Conservation (phyloP, 2,113 vertebrate genomes). For the Pogonocichla stellata region DNA sequence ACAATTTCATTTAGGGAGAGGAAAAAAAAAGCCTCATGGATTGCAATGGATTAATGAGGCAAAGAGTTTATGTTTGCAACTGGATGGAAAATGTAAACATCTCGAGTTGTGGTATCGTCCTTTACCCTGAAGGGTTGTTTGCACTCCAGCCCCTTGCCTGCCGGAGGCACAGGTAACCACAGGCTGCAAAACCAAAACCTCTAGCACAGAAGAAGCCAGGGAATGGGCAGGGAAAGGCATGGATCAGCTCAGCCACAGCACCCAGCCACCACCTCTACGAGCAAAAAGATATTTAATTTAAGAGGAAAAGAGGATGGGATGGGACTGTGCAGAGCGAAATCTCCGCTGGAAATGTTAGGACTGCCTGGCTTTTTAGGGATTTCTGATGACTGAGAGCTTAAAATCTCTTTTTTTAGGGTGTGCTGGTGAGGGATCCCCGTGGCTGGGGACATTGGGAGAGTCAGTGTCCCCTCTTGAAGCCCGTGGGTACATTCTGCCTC, state of each 20-base stretch:
- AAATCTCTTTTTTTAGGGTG: neutral
- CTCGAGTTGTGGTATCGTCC: constrained; percentile 59
- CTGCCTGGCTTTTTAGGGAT: neutral
- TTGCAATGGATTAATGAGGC: constrained; percentile 81
- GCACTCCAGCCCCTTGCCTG: neutral
- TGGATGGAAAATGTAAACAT: constrained; percentile 70
- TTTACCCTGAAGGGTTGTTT: constrained; percentile 64
- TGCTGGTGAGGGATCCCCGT: accelerated
- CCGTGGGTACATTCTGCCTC: accelerated
- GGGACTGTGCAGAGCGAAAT: accelerated
- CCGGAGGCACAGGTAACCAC: constrained; percentile 20
- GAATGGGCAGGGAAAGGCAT: neutral
- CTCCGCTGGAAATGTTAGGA: neutral
- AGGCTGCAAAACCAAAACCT: constrained; percentile 16
- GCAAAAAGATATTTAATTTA: too few species aligned
- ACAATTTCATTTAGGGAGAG: constrained; percentile 71
- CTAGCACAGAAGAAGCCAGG: neutral
- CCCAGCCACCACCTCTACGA: accelerated
- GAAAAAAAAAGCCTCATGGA: neutral
- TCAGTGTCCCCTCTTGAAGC: neutral
- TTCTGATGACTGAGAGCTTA: neutral
- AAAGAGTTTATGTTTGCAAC: constrained; percentile 71
- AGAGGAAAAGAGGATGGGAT: neutral
- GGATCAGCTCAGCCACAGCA: neutral
- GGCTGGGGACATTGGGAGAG: neutral